Evolutionary conservation across 2,113 vertebrate species (phyloP), one percentile per base, ranked within the genome.

Genomic region (Alethe diademata): DNA sequence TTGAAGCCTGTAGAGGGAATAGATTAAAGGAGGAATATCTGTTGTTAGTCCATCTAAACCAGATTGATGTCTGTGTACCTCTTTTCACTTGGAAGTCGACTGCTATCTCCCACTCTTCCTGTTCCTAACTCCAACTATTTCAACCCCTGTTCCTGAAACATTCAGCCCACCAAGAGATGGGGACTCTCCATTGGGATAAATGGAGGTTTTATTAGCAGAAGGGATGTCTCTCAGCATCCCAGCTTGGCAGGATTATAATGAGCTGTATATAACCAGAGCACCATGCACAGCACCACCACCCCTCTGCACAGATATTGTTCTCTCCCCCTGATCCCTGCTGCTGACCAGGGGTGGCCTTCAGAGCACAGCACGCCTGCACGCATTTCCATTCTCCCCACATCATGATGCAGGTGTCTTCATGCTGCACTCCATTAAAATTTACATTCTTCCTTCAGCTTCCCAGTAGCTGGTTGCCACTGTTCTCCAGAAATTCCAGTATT

Each of bases 201-300:
- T 17, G 16, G 12, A 60, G 45, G 29, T 36, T 57, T 48, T 66
- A n/a, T 48, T 18, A 50, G 38, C 36, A 81, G 36, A 85, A 58
- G 22, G 18, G 20, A 67, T 36, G 8, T 38, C 24, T 72, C 53
- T 36, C 28, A 17, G 48, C 51, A 57, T 14, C 26, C 50, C 69
- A 61, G 11, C 60, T 58, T 43, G 47, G 31, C 23, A 26, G 0
- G 0, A 69, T 6, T 20, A 33, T 7, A 26, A 43, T 11, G 15
- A 53, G 50, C 14, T 86, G n/a, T 40, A 62, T 43, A 22, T 5
- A 65, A 47, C 14, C 38, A 80, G 47, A 53, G 12, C n/a, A 69
- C 24, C 1, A 0, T 3, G 13, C 40, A 24, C 19, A 62, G 16
- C 23, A 35, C 8, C 48, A 56, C 4, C 26, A 43, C 19, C 50